phyloP scores from a whole-genome alignment of 2,888 invertebrate species.

The Lasioglossum figueresi region DNA sequence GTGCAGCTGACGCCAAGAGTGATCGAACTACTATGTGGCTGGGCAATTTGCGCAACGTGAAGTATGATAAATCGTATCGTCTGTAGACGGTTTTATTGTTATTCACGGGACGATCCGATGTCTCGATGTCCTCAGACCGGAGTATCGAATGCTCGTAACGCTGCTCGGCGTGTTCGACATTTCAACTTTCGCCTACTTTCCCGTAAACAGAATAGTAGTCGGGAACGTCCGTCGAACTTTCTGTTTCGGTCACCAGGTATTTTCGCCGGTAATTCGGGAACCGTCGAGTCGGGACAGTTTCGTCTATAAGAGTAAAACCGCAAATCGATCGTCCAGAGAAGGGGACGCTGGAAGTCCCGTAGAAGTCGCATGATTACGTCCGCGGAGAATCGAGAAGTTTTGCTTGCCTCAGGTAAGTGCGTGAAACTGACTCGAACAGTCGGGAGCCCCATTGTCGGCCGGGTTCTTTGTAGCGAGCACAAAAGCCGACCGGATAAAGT shows the following conservation, averaged over 20 bases:
- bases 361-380: conserved; percentile 36
- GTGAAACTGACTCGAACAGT: conserved; percentile 58
- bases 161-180: not conserved
- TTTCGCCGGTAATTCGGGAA: not conserved
- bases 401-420: conserved; percentile 38
- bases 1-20: too few relatives aligned
- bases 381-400: conserved; percentile 39
- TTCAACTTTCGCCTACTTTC: not conserved
- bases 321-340: not conserved
- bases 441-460: conserved; percentile 35
- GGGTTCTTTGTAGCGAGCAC: conserved; percentile 51
- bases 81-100: not conserved
- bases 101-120: not conserved
- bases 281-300: not conserved
- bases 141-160: not conserved
- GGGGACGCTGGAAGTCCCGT: conserved; percentile 7
- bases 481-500: conserved; percentile 62
- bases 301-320: not conserved
- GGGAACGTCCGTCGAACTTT: not conserved
- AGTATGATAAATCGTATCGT: too few relatives aligned
- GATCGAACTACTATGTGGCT: too few relatives aligned
- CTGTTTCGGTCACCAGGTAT: conserved; percentile 4
- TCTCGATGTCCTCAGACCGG: not conserved
- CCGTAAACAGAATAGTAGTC: not conserved
- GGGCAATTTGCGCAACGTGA: too few relatives aligned